Base-by-base conservation (phyloP, 1,140 invertebrate genomes). In the Agraylea sexmaculata region DNA sequence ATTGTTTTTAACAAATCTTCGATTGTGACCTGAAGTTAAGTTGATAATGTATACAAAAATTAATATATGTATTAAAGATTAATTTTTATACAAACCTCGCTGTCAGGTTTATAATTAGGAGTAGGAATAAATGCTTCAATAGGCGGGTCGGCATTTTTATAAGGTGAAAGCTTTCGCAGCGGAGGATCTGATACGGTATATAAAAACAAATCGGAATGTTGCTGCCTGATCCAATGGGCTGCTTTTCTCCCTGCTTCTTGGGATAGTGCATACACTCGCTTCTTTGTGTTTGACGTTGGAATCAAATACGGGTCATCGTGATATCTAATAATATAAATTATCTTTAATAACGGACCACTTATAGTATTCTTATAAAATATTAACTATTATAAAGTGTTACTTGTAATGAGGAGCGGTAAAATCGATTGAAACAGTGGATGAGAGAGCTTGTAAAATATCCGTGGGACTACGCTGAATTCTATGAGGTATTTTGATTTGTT, bases 271-370 rank as follows among this genome's bases (percentile, higher is more conserved):
- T 71, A 92, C 0, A 68, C 62, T 46, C 87, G 59, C 62, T 89
- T 83, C 4, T 69, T 58, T 28, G 65, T 53, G 60, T 79, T 82
- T n/a, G 81, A 85, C 31, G 66, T 57, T n/a, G 89, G 89, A 49
- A 82, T 81, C 2, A 93, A 64, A 58, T 71, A 91, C 4, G 89
- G 88, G 66, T 94, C 90, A 73, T 94, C 88, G 53, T 87, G 79
- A 58, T 77, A 93, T 57, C 64, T 68, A 46, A 5, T n/a, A 27
- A 38, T 31, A 6, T 29, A 28, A 25, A 41, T 15, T 13, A 8
- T 30, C n/a, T 6, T 20, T 29, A 27, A 40, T 11, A 7, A 25
- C n/a, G n/a, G n/a, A 7, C n/a, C 7, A n/a, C 23, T 25, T 25
- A 7, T 6, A 25, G 7, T 25, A n/a, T 25, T 7, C n/a, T 6